Evolutionary conservation across 2,113 vertebrate species (phyloP).

Genomic region (Bos taurus): ARS-UCD2.0 NC_037342.1:27636501-27637000

Average conservation of each 20-base stretch:
- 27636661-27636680: not conserved
- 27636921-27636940: not conserved
- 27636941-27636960: not conserved
- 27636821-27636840: not conserved
- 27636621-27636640: not conserved
- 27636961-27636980: not conserved
- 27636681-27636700: not conserved
- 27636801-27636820: not conserved
- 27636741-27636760: not conserved
- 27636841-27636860: not conserved
- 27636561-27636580: not conserved
- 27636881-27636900: not conserved
- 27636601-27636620: not conserved
- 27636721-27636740: not conserved
- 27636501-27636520: too few relatives aligned
- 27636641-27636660: not conserved
- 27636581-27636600: not conserved
- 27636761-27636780: not conserved
- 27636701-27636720: not conserved
- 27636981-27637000: not conserved
- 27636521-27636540: not conserved
- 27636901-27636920: not conserved
- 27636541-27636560: not conserved
- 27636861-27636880: not conserved
- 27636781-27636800: not conserved